Base-by-base conservation (phyloP, 2,888 invertebrate genomes). In the Caenorhabditis plicata region DNA sequence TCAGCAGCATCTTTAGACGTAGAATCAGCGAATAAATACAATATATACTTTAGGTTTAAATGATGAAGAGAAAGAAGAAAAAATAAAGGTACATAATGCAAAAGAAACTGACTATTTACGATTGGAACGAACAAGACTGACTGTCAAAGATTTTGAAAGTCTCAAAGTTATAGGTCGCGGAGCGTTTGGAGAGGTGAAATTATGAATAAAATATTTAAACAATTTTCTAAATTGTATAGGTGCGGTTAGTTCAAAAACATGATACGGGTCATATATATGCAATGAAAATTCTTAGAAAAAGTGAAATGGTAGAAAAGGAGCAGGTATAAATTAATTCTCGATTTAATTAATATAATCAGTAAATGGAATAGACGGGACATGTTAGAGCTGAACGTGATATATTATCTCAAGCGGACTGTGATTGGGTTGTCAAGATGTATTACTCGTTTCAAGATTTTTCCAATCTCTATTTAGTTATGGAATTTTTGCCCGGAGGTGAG, bases 361-460 rank as follows among this genome's bases (percentile, higher is more conserved):
- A 22, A 45, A 32, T 25, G 25, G 3, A 8, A 4, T 40, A 77
- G 70, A 77, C 77, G 3, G 80, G 78, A 5, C 80, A 80, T 46
- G 78, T 80, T 11, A 70, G 98, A 66, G 98, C 98, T 1, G 98
- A 99, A 83, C 87, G 98, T 61, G 98, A 98, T 84, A 91, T 99
- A 63, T 86, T 99, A 46, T 96, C 96, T 19, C 96, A 98, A 83
- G 98, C 98, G 0, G 98, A 99, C 84, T 96, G 98, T 83, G 93
- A 95, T 81, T 99, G 98, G 98, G 96, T 99, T 67, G 98, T 99
- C 61, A 98, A 95, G 85, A 98, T 98, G 98, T 98, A 93, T 85
- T 99, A 96, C 87, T 93, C 93, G 83, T 96, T 96, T 86, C 89
- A 96, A 86, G 98, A 98, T 85, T 90, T 92, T 40, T 90, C 92